Evolutionary conservation across 2,888 invertebrate species (phyloP).

Genomic region (Dasypolia templi): DNA sequence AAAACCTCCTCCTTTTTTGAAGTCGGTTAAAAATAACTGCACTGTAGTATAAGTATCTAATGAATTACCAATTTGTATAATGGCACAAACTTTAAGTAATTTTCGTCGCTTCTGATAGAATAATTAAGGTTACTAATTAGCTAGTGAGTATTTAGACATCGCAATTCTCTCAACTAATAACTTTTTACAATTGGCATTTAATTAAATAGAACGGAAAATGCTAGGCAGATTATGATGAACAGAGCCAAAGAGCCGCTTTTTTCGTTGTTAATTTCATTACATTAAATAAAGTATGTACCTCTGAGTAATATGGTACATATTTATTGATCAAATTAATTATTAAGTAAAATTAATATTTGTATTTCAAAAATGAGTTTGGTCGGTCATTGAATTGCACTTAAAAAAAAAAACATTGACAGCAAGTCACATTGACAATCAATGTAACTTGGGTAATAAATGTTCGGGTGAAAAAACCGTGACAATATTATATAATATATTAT

Average conservation of each 20-base stretch:
- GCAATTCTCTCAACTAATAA: not conserved
- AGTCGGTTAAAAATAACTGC: too few species aligned
- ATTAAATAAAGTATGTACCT: not conserved
- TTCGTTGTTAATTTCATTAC: not conserved
- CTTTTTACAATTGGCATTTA: not conserved
- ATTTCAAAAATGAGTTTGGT: not conserved
- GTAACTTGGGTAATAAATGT: not conserved
- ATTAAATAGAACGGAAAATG: too few species aligned
- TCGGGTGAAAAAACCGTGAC: not conserved
- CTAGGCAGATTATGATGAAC: not conserved
- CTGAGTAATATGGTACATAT: too few species aligned
- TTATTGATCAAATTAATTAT: not conserved
- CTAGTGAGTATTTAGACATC: not conserved
- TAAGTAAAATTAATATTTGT: not conserved
- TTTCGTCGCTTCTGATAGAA: not conserved
- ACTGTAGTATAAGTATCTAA: too few species aligned
- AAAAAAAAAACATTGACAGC: not conserved
- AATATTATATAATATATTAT: not conserved
- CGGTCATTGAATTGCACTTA: not conserved
- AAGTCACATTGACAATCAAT: conserved; percentile 26
- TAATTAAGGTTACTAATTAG: not conserved
- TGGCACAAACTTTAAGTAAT: not conserved
- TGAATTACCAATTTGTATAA: conserved; percentile 1
- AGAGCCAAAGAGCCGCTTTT: not conserved
- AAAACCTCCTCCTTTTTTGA: too few species aligned